Evolutionary conservation across 2,888 invertebrate species (phyloP), one percentile per base, ranked within the genome.

Genomic region (Crossocerus cetratus): DNA sequence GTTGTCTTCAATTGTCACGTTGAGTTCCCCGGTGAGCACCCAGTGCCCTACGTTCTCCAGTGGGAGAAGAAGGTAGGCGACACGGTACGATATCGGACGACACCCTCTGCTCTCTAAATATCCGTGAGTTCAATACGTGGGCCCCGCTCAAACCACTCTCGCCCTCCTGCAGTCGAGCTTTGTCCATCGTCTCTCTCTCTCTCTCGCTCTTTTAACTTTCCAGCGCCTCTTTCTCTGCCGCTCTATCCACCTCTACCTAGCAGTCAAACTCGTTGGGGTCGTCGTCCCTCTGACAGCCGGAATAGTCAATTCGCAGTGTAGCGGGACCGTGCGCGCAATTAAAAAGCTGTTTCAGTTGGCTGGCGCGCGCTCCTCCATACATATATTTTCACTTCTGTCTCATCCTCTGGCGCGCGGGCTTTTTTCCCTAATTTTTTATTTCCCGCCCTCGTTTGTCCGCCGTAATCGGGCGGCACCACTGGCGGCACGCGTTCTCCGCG

Each of bases 31-130:
- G 96, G 97, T 92, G 96, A 97, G 92, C 95, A 96, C 92, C 96
- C 97, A 90, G 97, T 97, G 93, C 97, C 98, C 92, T 98, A 98
- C 93, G 97, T 98, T 93, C 95, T 98, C 92, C 97, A 98, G 94
- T 99, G 98, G 98, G 97, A 97, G 95, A 98, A 98, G 95, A 97
- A 98, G 96, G 97, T 97, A 96, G 95, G 96, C 95, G 96, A 96
- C 93, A 95, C 95, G 96, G 96, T 96, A 96, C 95, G 96, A 94
- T 95, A 94, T 93, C 92, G 87, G 89, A 88, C 88, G 86, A 85
- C 87, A 87, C 85, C 88, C 90, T 89, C 89, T 89, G 89, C 89
- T 90, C 89, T 88, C 89, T 88, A 89, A 32, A 32, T 89, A 89
- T 89, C 86, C 90, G 90, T 89, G 90, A 90, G 89, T 89, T 89